Conservation (phyloP, 30 jellyfish, hydroid and myxozoan species). For the Aurelia aurita region DNA sequence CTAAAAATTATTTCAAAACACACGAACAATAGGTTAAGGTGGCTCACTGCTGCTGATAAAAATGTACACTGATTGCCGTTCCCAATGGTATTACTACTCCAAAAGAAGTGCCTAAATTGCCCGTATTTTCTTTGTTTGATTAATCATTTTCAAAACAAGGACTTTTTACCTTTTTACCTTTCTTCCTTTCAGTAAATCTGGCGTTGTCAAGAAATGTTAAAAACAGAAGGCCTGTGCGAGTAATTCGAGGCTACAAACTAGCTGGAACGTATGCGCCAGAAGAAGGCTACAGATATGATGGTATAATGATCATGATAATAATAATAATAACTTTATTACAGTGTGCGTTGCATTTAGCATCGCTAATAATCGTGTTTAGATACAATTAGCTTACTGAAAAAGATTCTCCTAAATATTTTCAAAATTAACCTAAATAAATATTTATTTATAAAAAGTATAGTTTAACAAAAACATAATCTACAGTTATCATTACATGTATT, state of each 20-base stretch:
- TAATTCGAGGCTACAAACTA: slow-evolving; percentile 82
- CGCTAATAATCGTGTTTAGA: not conserved
- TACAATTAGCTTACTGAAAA: not conserved
- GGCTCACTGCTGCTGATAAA: too few species aligned
- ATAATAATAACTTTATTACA: not conserved
- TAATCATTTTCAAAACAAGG: too few species aligned
- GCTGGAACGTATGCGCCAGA: slow-evolving; percentile 81
- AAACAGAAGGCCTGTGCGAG: slow-evolving; percentile 80
- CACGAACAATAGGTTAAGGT: too few species aligned
- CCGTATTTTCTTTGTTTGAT: not conserved
- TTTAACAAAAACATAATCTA: not conserved
- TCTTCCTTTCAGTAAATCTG: slow-evolving; percentile 57
- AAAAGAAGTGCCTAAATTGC: too few species aligned
- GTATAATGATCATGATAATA: slow-evolving; percentile 15
- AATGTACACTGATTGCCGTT: too few species aligned
- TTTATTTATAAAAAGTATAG: not conserved
- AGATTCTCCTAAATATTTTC: not conserved
- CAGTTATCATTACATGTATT: too few species aligned
- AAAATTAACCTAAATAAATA: not conserved
- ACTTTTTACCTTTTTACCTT: too few species aligned
- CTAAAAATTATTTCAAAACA: too few species aligned
- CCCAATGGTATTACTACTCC: too few species aligned
- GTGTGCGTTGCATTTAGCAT: too few species aligned
- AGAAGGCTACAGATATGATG: slow-evolving; percentile 84
- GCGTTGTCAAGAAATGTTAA: slow-evolving; percentile 76